Conservation (phyloP, 2,888 invertebrate genomes). For the Drosophila hamatofila region DNA sequence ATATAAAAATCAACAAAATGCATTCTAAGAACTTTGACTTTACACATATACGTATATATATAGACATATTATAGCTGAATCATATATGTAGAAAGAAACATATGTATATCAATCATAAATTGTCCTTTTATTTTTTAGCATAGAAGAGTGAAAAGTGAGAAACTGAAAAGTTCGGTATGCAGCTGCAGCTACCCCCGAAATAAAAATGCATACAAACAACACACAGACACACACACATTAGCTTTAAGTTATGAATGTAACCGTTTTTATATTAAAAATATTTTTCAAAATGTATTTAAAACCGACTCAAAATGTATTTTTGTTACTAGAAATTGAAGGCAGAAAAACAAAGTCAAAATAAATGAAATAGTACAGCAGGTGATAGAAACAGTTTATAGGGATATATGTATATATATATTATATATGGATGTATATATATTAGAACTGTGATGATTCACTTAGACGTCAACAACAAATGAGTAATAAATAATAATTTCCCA, state of each 20-base stretch:
- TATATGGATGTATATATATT: not conserved
- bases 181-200: constrained; percentile 22
- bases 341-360: not conserved
- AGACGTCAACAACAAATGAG: constrained; percentile 41
- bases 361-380: no score
- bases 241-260: constrained; percentile 62
- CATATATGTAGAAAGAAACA: constrained; percentile 33
- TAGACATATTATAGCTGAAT: constrained; percentile 69
- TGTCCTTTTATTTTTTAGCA: constrained; percentile 58
- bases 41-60: constrained; percentile 24
- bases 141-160: constrained; percentile 38
- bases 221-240: constrained; percentile 36
- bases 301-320: constrained; percentile 4
- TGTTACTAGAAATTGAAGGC: not conserved
- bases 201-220: constrained; percentile 31
- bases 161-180: constrained; percentile 24
- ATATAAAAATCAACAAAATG: not conserved
- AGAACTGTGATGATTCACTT: constrained; percentile 4
- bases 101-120: constrained; percentile 48
- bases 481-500: constrained; percentile 25
- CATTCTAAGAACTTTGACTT: constrained; percentile 43
- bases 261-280: constrained; percentile 76
- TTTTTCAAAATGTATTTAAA: constrained; percentile 76
- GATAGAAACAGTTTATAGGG: not conserved
- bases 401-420: not conserved